Percentiles rank a stretch among this genome's conserved stretches.
Conservation (phyloP, 2,113 vertebrate species). For the Gymnorhina tibicen region DNA sequence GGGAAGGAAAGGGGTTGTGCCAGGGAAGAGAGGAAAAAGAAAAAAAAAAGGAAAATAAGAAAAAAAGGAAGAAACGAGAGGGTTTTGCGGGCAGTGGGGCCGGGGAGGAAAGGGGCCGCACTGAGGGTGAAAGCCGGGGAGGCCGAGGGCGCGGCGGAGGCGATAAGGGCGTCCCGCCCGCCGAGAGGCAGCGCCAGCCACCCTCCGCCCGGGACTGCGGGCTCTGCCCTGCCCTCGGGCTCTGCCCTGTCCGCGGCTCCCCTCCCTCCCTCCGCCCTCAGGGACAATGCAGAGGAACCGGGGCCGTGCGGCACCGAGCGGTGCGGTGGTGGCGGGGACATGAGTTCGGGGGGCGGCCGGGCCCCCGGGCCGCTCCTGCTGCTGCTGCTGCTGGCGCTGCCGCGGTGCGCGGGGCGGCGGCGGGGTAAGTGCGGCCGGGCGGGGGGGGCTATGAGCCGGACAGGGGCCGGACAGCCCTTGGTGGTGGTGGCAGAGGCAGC, state of each 20-base stretch:
- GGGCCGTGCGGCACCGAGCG: neutral
- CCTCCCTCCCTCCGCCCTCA: neutral
- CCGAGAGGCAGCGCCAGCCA: neutral
- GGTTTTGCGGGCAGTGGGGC: neutral
- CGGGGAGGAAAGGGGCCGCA: neutral
- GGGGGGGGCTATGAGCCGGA: fast-evolving
- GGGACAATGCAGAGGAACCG: neutral
- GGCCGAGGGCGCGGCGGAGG: neutral
- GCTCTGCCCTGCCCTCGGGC: neutral
- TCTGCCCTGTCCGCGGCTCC: neutral
- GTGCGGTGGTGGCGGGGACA: neutral
- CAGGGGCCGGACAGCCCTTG: too few relatives aligned
- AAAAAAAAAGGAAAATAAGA: neutral
- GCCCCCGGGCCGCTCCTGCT: neutral
- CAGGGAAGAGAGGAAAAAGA: neutral
- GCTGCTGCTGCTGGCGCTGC: neutral
- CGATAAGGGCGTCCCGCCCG: neutral
- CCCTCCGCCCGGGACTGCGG: neutral
- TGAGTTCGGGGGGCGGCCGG: neutral
- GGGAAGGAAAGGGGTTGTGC: conserved; percentile 35
- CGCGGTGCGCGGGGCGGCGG: neutral
- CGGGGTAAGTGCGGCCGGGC: neutral
- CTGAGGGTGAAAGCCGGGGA: neutral
- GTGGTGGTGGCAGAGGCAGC: neutral
- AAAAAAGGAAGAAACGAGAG: neutral